Percentiles rank a stretch among this genome's conserved stretches.
Evolutionary conservation across 2,113 vertebrate genomes (phyloP).

Genomic region (Sinocyclocheilus grahami): DNA sequence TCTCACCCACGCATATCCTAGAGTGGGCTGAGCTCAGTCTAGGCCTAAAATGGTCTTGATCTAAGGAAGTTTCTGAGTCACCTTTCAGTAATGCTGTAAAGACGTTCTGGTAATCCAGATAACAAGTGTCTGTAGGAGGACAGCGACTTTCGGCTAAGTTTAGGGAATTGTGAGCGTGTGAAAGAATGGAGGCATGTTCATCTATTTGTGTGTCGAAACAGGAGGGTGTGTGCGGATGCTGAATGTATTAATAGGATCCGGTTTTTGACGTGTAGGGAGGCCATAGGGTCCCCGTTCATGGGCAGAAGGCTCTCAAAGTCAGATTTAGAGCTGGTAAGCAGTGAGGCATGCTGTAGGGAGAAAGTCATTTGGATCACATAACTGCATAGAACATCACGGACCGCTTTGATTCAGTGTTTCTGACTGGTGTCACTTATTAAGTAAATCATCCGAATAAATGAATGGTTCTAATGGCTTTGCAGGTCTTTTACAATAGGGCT

Average conservation of each 20-base stretch:
- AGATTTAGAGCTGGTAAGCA: slow-evolving; percentile 37
- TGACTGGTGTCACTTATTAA: not conserved
- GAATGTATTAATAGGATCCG: slow-evolving; percentile 46
- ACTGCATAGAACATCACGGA: not conserved
- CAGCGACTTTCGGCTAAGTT: slow-evolving; percentile 17
- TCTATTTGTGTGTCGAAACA: slow-evolving; percentile 39
- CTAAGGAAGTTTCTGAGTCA: slow-evolving; percentile 50
- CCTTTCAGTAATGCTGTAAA: slow-evolving; percentile 43
- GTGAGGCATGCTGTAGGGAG: slow-evolving; percentile 23
- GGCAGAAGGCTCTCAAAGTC: slow-evolving; percentile 35
- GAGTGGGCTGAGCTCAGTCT: not conserved
- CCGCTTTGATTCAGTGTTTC: not conserved
- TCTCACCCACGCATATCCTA: slow-evolving; percentile 24
- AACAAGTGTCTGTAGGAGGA: slow-evolving; percentile 33
- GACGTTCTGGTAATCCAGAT: slow-evolving; percentile 27
- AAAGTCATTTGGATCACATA: slow-evolving; percentile 32
- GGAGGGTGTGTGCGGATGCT: not conserved
- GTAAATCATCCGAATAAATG: not conserved
- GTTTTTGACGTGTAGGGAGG: slow-evolving; percentile 25
- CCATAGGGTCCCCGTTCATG: slow-evolving; percentile 36
- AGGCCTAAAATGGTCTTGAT: slow-evolving; percentile 26
- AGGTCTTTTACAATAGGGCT: not conserved
- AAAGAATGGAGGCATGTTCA: slow-evolving; percentile 31
- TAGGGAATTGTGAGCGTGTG: slow-evolving; percentile 25
- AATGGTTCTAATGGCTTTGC: not conserved